Percentiles rank a stretch among this genome's conserved stretches.
Conservation (phyloP, 2,113 vertebrate species). For the Marcusenius ussheri region DNA sequence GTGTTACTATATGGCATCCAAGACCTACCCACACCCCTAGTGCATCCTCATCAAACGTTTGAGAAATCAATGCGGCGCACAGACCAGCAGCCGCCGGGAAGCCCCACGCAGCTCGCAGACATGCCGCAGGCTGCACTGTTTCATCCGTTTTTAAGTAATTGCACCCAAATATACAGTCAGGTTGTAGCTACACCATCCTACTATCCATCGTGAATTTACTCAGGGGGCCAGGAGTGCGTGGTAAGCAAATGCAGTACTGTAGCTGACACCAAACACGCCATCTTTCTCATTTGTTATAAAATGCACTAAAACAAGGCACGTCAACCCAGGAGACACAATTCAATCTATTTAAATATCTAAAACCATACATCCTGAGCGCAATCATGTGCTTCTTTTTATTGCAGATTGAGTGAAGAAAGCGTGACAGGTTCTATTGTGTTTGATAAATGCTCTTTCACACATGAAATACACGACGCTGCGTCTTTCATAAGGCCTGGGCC, state of each 20-base stretch:
- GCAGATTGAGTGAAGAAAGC: neutral
- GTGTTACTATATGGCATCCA: neutral
- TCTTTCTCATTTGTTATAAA: neutral
- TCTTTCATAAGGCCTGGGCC: neutral
- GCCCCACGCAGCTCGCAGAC: too few relatives aligned
- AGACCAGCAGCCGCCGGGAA: neutral
- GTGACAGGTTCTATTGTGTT: neutral
- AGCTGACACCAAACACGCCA: neutral
- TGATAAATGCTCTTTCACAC: neutral
- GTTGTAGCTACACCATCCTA: neutral
- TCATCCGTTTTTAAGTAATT: neutral
- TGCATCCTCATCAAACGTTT: neutral
- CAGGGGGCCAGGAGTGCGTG: neutral
- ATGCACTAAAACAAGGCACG: neutral
- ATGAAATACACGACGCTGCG: neutral
- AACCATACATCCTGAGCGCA: neutral
- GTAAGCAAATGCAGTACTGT: neutral
- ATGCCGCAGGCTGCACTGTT: neutral
- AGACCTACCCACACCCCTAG: neutral
- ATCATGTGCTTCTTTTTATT: neutral
- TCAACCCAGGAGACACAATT: neutral
- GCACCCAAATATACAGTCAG: neutral
- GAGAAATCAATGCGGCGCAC: neutral
- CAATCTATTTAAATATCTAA: neutral
- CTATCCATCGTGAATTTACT: neutral